phyloP scores from a whole-genome alignment of 2,113 vertebrate species.

The Xenopus borealis region DNA sequence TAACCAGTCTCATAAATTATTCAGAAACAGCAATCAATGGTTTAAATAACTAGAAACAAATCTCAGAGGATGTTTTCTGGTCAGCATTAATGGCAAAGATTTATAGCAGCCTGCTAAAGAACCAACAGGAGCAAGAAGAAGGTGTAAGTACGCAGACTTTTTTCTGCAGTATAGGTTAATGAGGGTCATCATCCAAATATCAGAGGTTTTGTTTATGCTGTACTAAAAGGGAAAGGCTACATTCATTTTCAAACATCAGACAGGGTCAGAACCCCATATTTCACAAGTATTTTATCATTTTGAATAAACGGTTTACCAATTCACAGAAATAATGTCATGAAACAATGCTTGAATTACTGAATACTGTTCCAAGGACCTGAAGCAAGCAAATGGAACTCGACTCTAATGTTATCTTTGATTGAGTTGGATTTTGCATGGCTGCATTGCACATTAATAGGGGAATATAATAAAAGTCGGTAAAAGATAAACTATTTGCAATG shows the following conservation, averaged over 20 bases:
- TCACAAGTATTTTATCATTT: not conserved
- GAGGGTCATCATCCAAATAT: not conserved
- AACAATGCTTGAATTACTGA: too few species aligned
- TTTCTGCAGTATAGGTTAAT: not conserved
- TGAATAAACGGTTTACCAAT: too few species aligned
- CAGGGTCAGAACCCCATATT: conserved; percentile 1
- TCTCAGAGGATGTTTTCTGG: conserved; percentile 9
- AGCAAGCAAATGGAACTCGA: not conserved
- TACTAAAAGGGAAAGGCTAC: not conserved
- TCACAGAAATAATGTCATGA: not conserved
- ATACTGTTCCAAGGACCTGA: too few species aligned
- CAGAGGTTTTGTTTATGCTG: not conserved
- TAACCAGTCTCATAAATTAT: conserved; percentile 32
- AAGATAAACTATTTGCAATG: too few species aligned
- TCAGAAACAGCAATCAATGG: conserved; percentile 33
- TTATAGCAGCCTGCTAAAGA: conserved; percentile 26
- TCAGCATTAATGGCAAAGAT: conserved; percentile 35
- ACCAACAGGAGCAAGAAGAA: conserved; percentile 1
- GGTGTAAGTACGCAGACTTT: conserved; percentile 18
- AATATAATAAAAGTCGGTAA: too few species aligned
- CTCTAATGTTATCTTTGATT: not conserved
- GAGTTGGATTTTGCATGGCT: too few species aligned
- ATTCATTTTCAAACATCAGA: not conserved
- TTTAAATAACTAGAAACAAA: conserved; percentile 48
- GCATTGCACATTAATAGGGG: too few species aligned